These are phyloP conservation scores for Corythucha ciliata DNA, from an alignment of 2,888 invertebrate genomes.

Conservation along the genomic window DNA sequence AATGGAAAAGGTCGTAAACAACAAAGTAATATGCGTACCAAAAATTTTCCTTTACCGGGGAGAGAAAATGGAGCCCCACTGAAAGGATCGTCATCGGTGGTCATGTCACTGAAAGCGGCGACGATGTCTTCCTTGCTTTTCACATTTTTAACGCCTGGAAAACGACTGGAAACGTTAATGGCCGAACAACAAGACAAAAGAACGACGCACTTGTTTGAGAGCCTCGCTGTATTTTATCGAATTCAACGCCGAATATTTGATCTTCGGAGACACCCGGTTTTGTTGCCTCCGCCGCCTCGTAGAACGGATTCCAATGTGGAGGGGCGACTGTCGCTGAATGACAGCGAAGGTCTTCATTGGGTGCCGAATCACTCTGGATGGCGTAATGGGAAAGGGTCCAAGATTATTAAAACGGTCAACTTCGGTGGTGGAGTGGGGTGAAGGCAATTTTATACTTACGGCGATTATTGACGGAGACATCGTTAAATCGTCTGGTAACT, in stretches of 20 bases:
- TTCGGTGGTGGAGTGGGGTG: too few species aligned
- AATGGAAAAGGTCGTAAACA: background rate
- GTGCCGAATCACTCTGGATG: slow-evolving; percentile 16
- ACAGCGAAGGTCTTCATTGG: slow-evolving; percentile 25
- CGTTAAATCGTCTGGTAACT: too few species aligned
- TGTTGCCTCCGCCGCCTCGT: slow-evolving; percentile 57
- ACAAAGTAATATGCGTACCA: background rate
- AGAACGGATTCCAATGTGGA: slow-evolving; percentile 74
- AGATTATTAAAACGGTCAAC: too few species aligned
- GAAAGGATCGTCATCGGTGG: slow-evolving; percentile 59
- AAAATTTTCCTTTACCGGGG: slow-evolving; percentile 47
- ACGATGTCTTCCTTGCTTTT: slow-evolving; percentile 60
- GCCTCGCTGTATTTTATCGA: slow-evolving; percentile 68
- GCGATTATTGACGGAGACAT: too few species aligned
- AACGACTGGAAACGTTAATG: slow-evolving; percentile 24
- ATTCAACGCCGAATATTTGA: slow-evolving; percentile 72
- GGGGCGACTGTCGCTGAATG: slow-evolving; percentile 32
- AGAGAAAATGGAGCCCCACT: slow-evolving; percentile 72
- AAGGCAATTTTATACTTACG: too few species aligned
- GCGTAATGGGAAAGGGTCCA: background rate
- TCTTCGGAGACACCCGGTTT: slow-evolving; percentile 71
- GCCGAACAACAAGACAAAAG: background rate
- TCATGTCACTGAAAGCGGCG: slow-evolving; percentile 51
- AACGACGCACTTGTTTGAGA: slow-evolving; percentile 57
- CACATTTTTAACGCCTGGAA: slow-evolving; percentile 54